A percentile compares a stretch with the other conserved stretches of the same genome.
Evolutionary conservation across 2,888 invertebrate species (phyloP).

Genomic region (Cephonodes hylas): DNA sequence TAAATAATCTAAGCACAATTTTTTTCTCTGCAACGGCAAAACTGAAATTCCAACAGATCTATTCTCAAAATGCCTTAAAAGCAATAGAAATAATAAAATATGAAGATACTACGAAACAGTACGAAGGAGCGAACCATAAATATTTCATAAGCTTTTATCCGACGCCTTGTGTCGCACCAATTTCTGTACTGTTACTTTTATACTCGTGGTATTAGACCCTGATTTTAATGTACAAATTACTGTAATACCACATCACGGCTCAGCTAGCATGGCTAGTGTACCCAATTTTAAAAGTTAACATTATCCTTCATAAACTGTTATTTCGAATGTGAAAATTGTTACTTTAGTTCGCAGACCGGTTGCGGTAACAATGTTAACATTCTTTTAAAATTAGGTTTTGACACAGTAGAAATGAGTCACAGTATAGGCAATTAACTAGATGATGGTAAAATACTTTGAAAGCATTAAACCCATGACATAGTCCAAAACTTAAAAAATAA

Average conservation of each 20-base stretch:
- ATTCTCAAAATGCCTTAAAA: not conserved
- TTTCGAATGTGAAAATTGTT: conserved; percentile 73
- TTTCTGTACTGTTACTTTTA: conserved; percentile 6
- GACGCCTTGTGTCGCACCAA: conserved; percentile 10
- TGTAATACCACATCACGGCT: conserved; percentile 51
- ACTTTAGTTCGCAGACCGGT: conserved; percentile 58
- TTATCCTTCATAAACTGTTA: conserved; percentile 53
- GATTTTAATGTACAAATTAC: conserved; percentile 68
- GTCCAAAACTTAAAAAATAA: no score
- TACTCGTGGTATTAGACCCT: conserved; percentile 26
- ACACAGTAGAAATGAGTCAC: conserved; percentile 51
- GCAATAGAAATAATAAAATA: not conserved
- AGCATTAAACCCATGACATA: no score
- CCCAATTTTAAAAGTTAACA: conserved; percentile 48
- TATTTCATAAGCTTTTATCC: conserved; percentile 1
- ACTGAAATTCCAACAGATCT: not conserved
- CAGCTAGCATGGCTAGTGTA: conserved; percentile 47
- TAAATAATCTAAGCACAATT: no score
- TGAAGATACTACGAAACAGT: not conserved
- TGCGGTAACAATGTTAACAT: conserved; percentile 55
- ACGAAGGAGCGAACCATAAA: not conserved
- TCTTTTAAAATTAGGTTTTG: conserved; percentile 66
- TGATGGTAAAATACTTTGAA: no score
- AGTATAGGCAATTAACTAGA: not conserved
- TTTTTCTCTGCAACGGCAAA: no score